phyloP scores from a whole-genome alignment of 2,113 vertebrate genomes.

The Scytalopus superciliaris region DNA sequence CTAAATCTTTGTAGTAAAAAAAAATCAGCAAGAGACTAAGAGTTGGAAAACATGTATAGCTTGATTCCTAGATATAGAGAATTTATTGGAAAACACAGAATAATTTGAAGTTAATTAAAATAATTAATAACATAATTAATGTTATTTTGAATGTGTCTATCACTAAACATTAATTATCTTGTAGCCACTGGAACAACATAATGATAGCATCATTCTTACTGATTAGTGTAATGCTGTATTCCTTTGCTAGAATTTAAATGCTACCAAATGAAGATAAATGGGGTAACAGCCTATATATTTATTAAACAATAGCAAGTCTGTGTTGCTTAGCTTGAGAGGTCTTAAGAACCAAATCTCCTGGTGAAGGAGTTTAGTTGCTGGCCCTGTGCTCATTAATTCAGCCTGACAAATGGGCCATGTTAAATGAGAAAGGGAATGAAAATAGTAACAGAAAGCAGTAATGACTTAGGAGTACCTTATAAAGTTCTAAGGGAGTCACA shows the following conservation, averaged over 20 bases:
- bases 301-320: constrained; percentile 11
- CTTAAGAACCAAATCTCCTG: neutral
- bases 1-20: constrained; percentile 34
- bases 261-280: constrained; percentile 62
- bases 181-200: constrained; percentile 63
- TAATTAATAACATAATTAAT: constrained; percentile 77
- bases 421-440: neutral
- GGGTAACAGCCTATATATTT: constrained; percentile 27
- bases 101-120: constrained; percentile 70
- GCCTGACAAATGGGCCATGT: neutral
- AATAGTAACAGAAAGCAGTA: neutral
- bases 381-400: neutral
- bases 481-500: neutral
- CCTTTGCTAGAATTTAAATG: constrained; percentile 52
- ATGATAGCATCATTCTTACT: constrained; percentile 59
- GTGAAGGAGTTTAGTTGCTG: neutral
- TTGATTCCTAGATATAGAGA: constrained; percentile 37
- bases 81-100: constrained; percentile 44
- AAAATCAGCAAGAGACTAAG: neutral
- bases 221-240: constrained; percentile 4
- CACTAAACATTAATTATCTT: constrained; percentile 71
- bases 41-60: neutral
- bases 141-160: constrained; percentile 67
- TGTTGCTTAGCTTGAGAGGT: neutral
- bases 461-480: neutral